Percentiles rank a stretch among this genome's conserved stretches.
Evolutionary conservation across 2,888 invertebrate genomes (phyloP).

Genomic region (Leucoma salicis): DNA sequence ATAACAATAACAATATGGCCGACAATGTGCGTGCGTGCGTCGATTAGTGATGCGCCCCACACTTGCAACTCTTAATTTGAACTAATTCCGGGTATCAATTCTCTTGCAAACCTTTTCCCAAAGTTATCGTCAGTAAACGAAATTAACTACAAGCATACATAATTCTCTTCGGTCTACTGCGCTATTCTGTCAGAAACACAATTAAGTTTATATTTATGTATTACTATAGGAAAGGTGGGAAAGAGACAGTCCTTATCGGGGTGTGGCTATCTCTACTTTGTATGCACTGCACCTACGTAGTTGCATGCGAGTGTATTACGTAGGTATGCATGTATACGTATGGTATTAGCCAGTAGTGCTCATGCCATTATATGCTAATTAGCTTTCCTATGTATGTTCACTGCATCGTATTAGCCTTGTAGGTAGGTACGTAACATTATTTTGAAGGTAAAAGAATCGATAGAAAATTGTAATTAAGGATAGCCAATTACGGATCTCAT

Average conservation of each 20-base stretch:
- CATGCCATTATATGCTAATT: constrained; percentile 67
- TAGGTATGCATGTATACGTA: constrained; percentile 21
- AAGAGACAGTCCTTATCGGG: constrained; percentile 61
- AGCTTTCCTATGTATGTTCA: constrained; percentile 53
- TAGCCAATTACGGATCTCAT: too few relatives aligned
- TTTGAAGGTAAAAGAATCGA: constrained; percentile 30
- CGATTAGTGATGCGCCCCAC: constrained; percentile 49
- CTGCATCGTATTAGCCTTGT: constrained; percentile 43
- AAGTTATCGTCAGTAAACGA: constrained; percentile 44
- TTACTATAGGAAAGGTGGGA: constrained; percentile 43
- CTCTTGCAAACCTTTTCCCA: constrained; percentile 36
- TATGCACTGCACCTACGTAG: constrained; percentile 63
- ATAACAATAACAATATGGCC: constrained; percentile 69
- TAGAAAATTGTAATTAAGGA: too few relatives aligned
- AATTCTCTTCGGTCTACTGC: constrained; percentile 5
- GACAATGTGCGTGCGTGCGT: constrained; percentile 50
- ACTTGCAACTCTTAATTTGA: constrained; percentile 32
- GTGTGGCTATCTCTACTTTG: constrained; percentile 74
- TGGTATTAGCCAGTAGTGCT: constrained; percentile 47
- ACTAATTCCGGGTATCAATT: constrained; percentile 46
- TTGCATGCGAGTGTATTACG: constrained; percentile 53
- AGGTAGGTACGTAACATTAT: constrained; percentile 29
- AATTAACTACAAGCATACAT: too few relatives aligned
- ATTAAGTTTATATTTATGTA: constrained; percentile 21
- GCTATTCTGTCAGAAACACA: neutral